Percentiles rank a stretch among this genome's conserved stretches.
Evolutionary conservation across 2,113 vertebrate genomes (phyloP).

Genomic region (Mungos mungo): DNA sequence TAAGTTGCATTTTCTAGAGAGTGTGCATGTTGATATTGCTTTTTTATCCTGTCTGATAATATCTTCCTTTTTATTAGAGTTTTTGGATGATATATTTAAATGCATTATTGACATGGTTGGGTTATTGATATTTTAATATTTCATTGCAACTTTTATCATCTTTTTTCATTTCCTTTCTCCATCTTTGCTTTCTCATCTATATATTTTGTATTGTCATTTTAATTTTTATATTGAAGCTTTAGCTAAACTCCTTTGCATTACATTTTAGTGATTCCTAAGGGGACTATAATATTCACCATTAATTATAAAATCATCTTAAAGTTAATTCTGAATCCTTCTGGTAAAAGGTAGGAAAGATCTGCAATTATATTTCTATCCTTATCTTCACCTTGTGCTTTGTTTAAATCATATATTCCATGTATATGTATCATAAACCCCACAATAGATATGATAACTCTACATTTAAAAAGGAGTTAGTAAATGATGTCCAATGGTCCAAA

Average conservation of each 20-base stretch:
- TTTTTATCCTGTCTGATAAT: background rate
- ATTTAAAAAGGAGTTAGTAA: background rate
- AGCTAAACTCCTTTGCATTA: background rate
- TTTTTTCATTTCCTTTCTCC: background rate
- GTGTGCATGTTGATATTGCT: background rate
- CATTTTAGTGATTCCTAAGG: background rate
- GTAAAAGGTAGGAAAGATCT: background rate
- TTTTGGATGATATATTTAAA: background rate
- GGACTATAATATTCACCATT: background rate
- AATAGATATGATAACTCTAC: background rate
- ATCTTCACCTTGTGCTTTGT: background rate
- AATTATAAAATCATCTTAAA: background rate
- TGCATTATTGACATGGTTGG: background rate
- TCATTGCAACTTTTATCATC: background rate
- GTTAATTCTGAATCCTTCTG: background rate
- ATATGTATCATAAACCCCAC: background rate
- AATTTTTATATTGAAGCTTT: background rate
- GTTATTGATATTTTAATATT: background rate
- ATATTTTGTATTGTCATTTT: background rate
- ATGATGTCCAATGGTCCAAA: background rate
- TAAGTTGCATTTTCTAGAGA: background rate
- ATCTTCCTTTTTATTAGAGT: background rate
- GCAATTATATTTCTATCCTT: background rate
- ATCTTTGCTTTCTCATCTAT: background rate
- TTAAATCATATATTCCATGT: background rate